These are phyloP conservation scores for Hydra vulgaris DNA, from an alignment of 30 jellyfish, hydroid and myxozoan species.

Conservation along the genomic window DNA sequence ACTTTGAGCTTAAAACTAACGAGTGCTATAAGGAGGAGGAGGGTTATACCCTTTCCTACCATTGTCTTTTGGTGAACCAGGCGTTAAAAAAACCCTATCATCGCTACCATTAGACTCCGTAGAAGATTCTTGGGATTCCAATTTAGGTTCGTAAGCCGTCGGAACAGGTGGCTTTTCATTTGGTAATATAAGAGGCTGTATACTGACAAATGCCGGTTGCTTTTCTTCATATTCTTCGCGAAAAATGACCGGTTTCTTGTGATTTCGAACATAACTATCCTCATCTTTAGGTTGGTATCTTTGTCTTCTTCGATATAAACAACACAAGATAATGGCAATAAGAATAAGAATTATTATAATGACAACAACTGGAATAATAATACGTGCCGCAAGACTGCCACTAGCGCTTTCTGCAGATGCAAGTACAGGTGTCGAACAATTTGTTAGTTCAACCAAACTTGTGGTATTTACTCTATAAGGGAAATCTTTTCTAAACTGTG, in stretches of 20 bases:
- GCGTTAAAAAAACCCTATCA: conserved; percentile 53
- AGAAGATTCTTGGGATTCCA: conserved; percentile 77
- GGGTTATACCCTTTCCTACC: conserved; percentile 33
- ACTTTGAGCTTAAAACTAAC: not conserved
- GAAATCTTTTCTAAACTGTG: conserved; percentile 35
- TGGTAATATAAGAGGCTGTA: conserved; percentile 76
- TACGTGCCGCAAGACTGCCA: conserved; percentile 62
- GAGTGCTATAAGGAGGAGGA: conserved; percentile 66
- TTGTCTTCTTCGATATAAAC: conserved; percentile 62
- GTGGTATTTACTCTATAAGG: conserved; percentile 40
- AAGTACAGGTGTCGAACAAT: conserved; percentile 14
- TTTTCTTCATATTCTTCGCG: conserved; percentile 87
- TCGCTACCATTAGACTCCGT: conserved; percentile 63
- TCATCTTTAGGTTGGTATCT: conserved; percentile 71
- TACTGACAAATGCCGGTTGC: conserved; percentile 53
- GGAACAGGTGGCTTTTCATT: conserved; percentile 71
- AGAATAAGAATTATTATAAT: conserved; percentile 57
- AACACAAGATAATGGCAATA: conserved; percentile 62
- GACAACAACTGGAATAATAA: conserved; percentile 76
- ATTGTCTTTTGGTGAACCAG: conserved; percentile 28
- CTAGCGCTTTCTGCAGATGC: conserved; percentile 21
- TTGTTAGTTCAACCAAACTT: conserved; percentile 9
- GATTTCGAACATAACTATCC: conserved; percentile 43
- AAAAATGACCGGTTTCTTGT: conserved; percentile 85
- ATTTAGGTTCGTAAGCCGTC: conserved; percentile 67